Evolutionary conservation across 92 coral and sea anemone genomes (phyloP).

Genomic region (Zoanthus sociatus): DNA sequence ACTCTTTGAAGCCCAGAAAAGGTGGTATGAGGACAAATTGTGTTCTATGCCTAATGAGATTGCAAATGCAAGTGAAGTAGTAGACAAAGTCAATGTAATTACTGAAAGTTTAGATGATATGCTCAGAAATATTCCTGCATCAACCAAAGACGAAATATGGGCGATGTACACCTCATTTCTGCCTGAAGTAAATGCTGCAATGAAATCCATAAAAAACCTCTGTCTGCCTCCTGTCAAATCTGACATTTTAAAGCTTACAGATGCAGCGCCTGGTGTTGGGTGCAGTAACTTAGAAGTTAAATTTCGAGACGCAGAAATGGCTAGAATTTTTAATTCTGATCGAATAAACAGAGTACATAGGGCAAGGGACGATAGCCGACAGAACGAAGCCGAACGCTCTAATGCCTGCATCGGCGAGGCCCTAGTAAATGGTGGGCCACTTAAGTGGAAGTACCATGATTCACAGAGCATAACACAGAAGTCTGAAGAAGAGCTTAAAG

Average conservation of each 20-base stretch:
- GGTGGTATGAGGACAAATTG: slow-evolving; percentile 64
- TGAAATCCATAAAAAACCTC: neutral
- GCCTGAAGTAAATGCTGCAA: too few species aligned
- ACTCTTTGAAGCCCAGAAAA: slow-evolving; percentile 47
- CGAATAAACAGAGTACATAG: slow-evolving; percentile 48
- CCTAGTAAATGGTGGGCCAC: slow-evolving; percentile 48
- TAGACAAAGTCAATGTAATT: neutral
- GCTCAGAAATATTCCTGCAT: too few species aligned
- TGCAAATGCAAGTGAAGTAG: neutral
- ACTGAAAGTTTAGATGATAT: too few species aligned
- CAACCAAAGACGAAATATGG: too few species aligned
- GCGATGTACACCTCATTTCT: too few species aligned
- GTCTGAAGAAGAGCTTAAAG: slow-evolving; percentile 30
- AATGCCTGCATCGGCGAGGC: slow-evolving; percentile 45
- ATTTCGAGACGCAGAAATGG: slow-evolving; percentile 58
- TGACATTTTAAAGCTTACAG: slow-evolving; percentile 44
- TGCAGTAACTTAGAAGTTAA: slow-evolving; percentile 50
- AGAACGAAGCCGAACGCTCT: slow-evolving; percentile 68
- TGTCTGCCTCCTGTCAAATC: slow-evolving; percentile 50
- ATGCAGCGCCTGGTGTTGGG: slow-evolving; percentile 66
- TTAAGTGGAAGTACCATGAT: slow-evolving; percentile 53
- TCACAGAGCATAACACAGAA: slow-evolving; percentile 25
- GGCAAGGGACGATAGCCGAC: slow-evolving; percentile 7
- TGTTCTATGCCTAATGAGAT: slow-evolving; percentile 9
- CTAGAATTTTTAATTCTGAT: slow-evolving; percentile 68